phyloP scores from a whole-genome alignment of 2,888 invertebrate genomes.

The Heliothis peltigera region DNA sequence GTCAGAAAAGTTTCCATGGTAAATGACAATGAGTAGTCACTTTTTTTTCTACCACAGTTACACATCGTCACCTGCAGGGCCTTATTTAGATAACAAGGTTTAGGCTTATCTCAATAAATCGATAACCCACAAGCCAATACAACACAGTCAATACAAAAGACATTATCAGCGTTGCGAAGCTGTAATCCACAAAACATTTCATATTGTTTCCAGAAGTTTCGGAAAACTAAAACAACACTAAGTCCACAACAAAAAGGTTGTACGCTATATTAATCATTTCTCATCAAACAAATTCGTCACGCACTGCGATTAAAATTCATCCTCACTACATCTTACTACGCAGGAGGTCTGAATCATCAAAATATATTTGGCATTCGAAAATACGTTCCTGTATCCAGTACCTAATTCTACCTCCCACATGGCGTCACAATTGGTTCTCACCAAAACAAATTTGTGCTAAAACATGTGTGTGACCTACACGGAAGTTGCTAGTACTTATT shows the following conservation, averaged over 20 bases:
- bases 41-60: neutral
- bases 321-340: slow-evolving; percentile 69
- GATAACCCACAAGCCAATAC: slow-evolving; percentile 24
- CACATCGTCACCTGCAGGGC: neutral
- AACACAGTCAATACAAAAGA: slow-evolving; percentile 22
- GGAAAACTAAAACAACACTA: neutral
- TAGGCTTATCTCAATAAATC: slow-evolving; percentile 28
- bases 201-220: slow-evolving; percentile 27
- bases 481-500: slow-evolving; percentile 37
- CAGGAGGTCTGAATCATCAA: slow-evolving; percentile 83
- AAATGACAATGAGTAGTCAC: neutral
- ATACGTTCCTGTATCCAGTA: slow-evolving; percentile 66
- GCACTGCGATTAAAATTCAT: slow-evolving; percentile 53
- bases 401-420: slow-evolving; percentile 80
- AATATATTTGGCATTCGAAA: slow-evolving; percentile 76
- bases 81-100: slow-evolving; percentile 13
- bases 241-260: slow-evolving; percentile 25
- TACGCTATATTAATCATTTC: slow-evolving; percentile 46
- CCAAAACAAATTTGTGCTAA: slow-evolving; percentile 67
- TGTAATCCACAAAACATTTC: slow-evolving; percentile 16
- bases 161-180: slow-evolving; percentile 30
- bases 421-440: slow-evolving; percentile 73
- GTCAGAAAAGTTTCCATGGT: neutral
- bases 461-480: slow-evolving; percentile 72
- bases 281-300: slow-evolving; percentile 49